Evolutionary conservation across 2,113 vertebrate genomes (phyloP), one percentile per base, ranked within the genome.

Genomic region (Pangasianodon hypophthalmus): DNA sequence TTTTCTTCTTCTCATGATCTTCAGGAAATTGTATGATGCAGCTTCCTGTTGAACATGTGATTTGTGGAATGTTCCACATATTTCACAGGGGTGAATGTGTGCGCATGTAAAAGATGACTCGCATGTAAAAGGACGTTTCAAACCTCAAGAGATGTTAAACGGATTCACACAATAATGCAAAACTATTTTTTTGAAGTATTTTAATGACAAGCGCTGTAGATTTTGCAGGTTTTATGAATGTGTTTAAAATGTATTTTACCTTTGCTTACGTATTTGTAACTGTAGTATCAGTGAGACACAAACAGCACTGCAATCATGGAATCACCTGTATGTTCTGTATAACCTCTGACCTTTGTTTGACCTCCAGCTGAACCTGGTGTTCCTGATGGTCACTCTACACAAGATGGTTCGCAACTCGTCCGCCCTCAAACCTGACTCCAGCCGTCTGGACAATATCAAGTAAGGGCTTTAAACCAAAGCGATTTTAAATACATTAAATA

Each of bases 331-430:
- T 16, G 2, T 21, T 46, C 24, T 56, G 50, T 52, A 6, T 64
- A 9, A 50, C 58, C 52, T 81, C 77, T 1, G 32, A 58, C 0
- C 29, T 84, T 60, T 86, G 11, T 86, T 54, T 91, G 79, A 0
- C 88, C 86, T 90, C 6, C 90, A 98, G 98, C 96, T 98, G 91
- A 98, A 97, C 93, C 96, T 98, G 79, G 96, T 98, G 89, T 97
- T 98, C 93, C 97, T 98, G 88, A 96, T 97, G 96, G 96, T 98
- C 93, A 98, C 97, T 0, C 96, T 98, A 89, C 97, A 98, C 94
- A 98, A 98, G 95, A 98, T 98, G 97, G 92, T 97, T 60, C 97
- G 97, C 85, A 98, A 96, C 92, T 97, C 97, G 0, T 97, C 96
- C 0, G 97, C 97, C 32, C 97, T 98, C 85, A 98, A 98, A 88